These are phyloP conservation scores for Chaetodon trifascialis DNA, from an alignment of 2,113 vertebrate species.

Conservation along the genomic window DNA sequence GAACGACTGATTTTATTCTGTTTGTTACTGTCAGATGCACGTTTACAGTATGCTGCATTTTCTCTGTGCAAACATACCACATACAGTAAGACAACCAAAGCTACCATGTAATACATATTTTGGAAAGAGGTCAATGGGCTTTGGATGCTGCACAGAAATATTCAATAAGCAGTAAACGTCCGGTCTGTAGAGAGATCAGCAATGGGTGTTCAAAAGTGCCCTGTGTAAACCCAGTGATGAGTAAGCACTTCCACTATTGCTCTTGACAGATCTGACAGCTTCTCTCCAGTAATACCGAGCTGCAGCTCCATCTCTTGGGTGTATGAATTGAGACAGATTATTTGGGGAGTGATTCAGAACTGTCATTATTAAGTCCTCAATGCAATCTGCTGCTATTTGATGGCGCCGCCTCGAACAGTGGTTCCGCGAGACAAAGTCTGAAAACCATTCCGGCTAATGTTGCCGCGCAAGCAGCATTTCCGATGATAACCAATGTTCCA, in stretches of 20 bases:
- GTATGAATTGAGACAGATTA: conserved; percentile 73
- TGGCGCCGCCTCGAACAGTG: conserved; percentile 16
- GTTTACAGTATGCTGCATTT: not conserved
- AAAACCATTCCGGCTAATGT: conserved; percentile 13
- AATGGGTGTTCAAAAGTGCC: conserved; percentile 40
- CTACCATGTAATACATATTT: not conserved
- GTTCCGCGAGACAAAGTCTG: conserved; percentile 19
- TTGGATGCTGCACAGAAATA: conserved; percentile 21
- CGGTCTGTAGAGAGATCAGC: conserved; percentile 46
- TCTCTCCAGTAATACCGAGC: conserved; percentile 54
- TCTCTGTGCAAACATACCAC: conserved; percentile 21
- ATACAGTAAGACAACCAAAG: not conserved
- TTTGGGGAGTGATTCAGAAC: conserved; percentile 65
- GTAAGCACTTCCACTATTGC: conserved; percentile 72
- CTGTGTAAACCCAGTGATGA: conserved; percentile 67
- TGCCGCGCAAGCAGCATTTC: not conserved
- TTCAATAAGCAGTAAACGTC: conserved; percentile 48
- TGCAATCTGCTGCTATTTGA: conserved; percentile 56
- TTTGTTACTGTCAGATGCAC: not conserved
- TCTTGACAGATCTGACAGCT: conserved; percentile 73
- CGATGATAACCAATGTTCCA: not conserved
- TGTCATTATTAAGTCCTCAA: conserved; percentile 71
- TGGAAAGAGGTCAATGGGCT: conserved; percentile 19
- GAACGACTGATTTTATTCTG: not conserved
- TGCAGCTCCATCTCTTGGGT: conserved; percentile 69